Evolutionary conservation across 2,888 invertebrate species (phyloP), one percentile per base, ranked within the genome.

Genomic region (Drosophila mimica): DNA sequence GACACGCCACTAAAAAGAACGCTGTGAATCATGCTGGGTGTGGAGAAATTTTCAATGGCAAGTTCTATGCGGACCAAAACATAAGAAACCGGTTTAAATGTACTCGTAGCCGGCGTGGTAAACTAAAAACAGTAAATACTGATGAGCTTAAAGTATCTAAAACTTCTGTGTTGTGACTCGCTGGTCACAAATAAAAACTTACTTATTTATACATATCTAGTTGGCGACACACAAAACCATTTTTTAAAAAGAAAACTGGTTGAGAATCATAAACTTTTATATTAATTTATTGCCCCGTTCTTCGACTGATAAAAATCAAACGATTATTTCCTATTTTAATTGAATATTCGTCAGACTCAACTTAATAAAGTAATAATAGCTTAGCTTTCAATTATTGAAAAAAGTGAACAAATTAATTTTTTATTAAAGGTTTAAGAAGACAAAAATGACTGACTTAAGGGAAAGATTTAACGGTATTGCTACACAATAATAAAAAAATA

Each of bases 21-120:
- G 52, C 43, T 52, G 78, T 57, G 78, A 83, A 54, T 81, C 87
- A 72, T 28, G 48, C 40, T 48, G 48, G 59, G 59, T 49, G 57
- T 51, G 75, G 65, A 83, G 81, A 86, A 72, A 78, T 70, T 71
- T 65, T 62, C 63, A 72, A 71, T 66, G 72, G 48, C 64, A 63
- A 64, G 60, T 83, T 89, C 87, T 76, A 81, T 72, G 51, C 77
- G 69, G 68, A 67, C 71, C 72, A 76, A 72, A 79, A 83, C 66
- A 88, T 73, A 81, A 17, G 40, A 54, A 84, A 85, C 89, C 89
- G 88, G 85, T 85, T 85, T 71, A 9, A 33, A 40, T 31, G 20
- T 7, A 46, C 36, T 56, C 36, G 17, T 28, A 40, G 59, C 68
- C 62, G 71, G 69, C 54, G 7, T 57, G 25, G 28, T 56, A 38